A percentile compares a stretch with the other conserved stretches of the same genome.
Conservation (phyloP, 2,888 invertebrate species). For the Eupithecia dodoneata region DNA sequence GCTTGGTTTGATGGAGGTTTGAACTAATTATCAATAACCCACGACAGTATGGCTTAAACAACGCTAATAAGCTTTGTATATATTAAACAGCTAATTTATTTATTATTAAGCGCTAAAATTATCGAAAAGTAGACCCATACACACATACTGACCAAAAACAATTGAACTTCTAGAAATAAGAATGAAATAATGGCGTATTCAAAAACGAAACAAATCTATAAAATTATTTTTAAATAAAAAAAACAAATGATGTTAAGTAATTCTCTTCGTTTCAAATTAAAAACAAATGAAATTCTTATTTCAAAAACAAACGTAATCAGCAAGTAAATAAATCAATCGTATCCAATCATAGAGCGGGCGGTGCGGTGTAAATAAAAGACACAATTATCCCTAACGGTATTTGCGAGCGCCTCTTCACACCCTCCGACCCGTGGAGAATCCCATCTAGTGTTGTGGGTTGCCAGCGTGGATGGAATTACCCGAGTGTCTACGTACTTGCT, state of each 20-base stretch:
- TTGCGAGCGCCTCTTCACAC: slow-evolving; percentile 68
- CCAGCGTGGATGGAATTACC: slow-evolving; percentile 40
- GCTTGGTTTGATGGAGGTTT: neutral
- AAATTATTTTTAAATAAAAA: neutral
- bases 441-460: slow-evolving; percentile 56
- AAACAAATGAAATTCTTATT: slow-evolving; percentile 23
- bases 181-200: neutral
- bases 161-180: neutral
- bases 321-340: slow-evolving; percentile 39
- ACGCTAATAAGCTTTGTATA: neutral
- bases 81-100: too few relatives aligned
- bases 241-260: neutral
- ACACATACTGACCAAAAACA: neutral
- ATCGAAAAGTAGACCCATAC: neutral
- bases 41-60: neutral
- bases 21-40: neutral
- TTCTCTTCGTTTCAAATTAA: neutral
- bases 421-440: slow-evolving; percentile 65
- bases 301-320: slow-evolving; percentile 24
- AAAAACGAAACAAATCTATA: neutral
- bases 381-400: slow-evolving; percentile 74
- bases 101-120: too few relatives aligned
- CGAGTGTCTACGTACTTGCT: slow-evolving; percentile 3
- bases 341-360: slow-evolving; percentile 53
- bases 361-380: slow-evolving; percentile 68